phyloP scores from a whole-genome alignment of 2,888 invertebrate species.

The Dicyrtomina minuta region DNA sequence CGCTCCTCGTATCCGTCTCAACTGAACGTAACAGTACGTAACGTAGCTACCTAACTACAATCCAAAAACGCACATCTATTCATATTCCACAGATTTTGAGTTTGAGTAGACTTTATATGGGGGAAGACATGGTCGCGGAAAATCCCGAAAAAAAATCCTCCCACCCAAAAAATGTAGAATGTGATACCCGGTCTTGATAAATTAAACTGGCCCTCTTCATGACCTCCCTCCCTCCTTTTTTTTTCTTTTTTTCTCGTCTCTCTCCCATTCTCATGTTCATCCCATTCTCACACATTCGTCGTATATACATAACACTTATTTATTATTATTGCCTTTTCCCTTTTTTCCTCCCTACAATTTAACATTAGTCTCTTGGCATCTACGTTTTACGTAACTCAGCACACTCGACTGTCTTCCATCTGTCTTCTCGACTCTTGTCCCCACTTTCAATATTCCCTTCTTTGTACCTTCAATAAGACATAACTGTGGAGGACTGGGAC shows the following conservation, averaged over 20 bases:
- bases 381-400: conserved; percentile 5
- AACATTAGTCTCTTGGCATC: conserved; percentile 13
- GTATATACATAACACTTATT: conserved; percentile 24
- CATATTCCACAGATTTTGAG: conserved; percentile 17
- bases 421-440: not conserved
- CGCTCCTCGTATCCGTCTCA: too few relatives aligned
- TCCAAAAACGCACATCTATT: conserved; percentile 5
- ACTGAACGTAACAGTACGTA: too few relatives aligned
- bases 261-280: not conserved
- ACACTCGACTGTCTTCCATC: conserved; percentile 4
- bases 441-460: too few relatives aligned
- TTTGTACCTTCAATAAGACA: too few relatives aligned
- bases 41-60: too few relatives aligned
- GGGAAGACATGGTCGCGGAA: not conserved
- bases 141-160: not conserved
- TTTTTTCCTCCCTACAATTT: conserved; percentile 19
- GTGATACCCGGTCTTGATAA: conserved; percentile 14
- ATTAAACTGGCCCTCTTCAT: conserved; percentile 18
- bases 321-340: conserved; percentile 28
- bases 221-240: conserved; percentile 16
- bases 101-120: conserved; percentile 2
- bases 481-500: too few relatives aligned
- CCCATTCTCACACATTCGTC: not conserved
- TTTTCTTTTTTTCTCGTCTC: not conserved
- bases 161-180: conserved; percentile 4